Conservation (phyloP, 2,888 invertebrate species). For the Eupsilia transversa region DNA sequence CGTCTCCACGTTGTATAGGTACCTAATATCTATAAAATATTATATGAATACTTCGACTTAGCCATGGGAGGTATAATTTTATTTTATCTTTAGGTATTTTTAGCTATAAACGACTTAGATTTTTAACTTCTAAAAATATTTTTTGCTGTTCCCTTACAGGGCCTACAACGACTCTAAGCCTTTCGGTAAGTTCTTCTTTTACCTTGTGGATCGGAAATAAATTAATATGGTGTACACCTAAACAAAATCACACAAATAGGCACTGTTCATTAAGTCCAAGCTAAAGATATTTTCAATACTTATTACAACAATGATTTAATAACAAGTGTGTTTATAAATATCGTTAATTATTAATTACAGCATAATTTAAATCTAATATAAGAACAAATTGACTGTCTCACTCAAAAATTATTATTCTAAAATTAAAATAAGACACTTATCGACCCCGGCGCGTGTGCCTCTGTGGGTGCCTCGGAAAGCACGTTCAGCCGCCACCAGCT, state of each 20-base stretch:
- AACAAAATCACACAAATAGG: background rate
- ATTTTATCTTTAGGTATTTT: too few relatives aligned
- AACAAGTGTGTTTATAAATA: background rate
- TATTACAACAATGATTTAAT: background rate
- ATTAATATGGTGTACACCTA: background rate
- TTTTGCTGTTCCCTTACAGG: too few relatives aligned
- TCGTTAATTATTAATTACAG: background rate
- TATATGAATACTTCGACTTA: too few relatives aligned
- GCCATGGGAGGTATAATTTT: too few relatives aligned
- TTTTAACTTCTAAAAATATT: too few relatives aligned
- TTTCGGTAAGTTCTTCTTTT: too few relatives aligned
- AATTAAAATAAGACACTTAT: background rate
- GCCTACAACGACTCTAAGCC: too few relatives aligned
- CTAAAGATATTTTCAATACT: slow-evolving; percentile 2
- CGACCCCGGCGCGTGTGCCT: background rate
- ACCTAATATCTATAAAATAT: too few relatives aligned
- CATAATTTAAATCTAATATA: background rate
- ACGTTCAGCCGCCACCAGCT: too few relatives aligned
- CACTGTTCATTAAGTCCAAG: background rate
- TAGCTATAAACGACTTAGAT: too few relatives aligned
- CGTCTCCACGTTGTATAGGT: too few relatives aligned
- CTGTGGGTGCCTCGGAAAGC: background rate
- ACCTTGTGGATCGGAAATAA: too few relatives aligned
- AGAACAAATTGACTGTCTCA: background rate
- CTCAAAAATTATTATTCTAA: background rate